Base-by-base conservation (phyloP, 2,888 invertebrate species). In the Ctenicera cuprea region DNA sequence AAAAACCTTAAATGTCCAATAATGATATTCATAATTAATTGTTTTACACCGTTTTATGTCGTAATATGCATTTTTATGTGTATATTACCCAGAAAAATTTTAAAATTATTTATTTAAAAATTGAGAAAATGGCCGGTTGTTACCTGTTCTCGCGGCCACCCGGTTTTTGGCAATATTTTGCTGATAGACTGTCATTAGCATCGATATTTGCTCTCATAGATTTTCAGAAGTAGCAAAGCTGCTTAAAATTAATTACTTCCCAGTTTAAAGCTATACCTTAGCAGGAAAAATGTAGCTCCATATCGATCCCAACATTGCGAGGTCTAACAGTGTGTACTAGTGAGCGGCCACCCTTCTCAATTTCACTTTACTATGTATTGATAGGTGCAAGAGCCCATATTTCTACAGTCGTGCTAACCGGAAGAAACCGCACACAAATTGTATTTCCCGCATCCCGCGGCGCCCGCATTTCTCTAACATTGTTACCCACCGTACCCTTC, bases 361-460 rank as follows among this genome's bases (percentile, higher is more conserved):
- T 76, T 76, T 76, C 73, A 76, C 73, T 76, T 74, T 74, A 74
- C 74, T 73, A 73, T 73, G 75, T 77, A 75, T 75, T 77, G 73
- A 77, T 75, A 77, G 77, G 74, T 77, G 73, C 73, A 77, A 73
- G 71, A 77, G 73, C 68, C 75, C 74, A 77, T 75, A 77, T 77
- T 75, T 73, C 73, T 71, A 74, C 73, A 65, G 59, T 61, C 74
- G 43, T 50, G 77, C 67, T 62, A 70, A 69, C 75, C 75, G 77
- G 77, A 77, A 77, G 74, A 73, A 74, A 77, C 77, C 77, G 77
- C 77, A 77, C 77, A 77, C 77, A 77, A 77, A 77, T 77, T 77
- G 75, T 73, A 71, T 75, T 67, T 73, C 73, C 68, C 71, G 59
- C 71, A 66, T 64, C 71, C 68, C 71, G 54, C 63, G 14, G 52